A percentile compares a stretch with the other conserved stretches of the same genome.
These are phyloP conservation scores for Cheilosia variabilis DNA, from an alignment of 2,888 invertebrate genomes.

Conservation along the genomic window DNA sequence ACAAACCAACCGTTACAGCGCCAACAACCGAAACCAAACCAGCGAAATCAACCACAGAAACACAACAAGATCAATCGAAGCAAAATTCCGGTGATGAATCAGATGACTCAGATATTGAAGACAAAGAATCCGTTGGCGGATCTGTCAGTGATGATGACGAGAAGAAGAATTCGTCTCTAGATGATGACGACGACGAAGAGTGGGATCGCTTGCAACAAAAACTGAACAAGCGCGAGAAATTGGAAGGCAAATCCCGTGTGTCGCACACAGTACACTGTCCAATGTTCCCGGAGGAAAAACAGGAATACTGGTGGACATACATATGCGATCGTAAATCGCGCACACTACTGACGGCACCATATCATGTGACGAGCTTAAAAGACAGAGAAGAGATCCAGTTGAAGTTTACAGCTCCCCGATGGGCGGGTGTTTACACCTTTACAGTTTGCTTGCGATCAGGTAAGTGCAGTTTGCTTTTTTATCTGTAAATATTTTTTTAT, in stretches of 20 bases:
- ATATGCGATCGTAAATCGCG: constrained; percentile 97
- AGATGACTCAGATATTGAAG: constrained; percentile 85
- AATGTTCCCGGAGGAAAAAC: constrained; percentile 96
- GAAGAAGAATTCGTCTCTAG: constrained; percentile 85
- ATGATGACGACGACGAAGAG: constrained; percentile 92
- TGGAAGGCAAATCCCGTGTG: constrained; percentile 96
- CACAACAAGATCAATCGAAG: constrained; percentile 77
- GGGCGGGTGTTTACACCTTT: constrained; percentile 96
- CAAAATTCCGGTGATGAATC: constrained; percentile 83
- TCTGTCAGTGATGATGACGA: constrained; percentile 86
- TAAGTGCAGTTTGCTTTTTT: constrained; percentile 77
- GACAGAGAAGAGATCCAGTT: constrained; percentile 95
- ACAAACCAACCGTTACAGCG: constrained; percentile 81
- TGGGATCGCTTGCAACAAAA: constrained; percentile 96
- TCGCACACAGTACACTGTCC: constrained; percentile 99
- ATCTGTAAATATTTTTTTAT: not conserved
- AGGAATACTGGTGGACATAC: constrained; percentile 99
- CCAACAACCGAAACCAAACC: constrained; percentile 72
- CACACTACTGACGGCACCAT: constrained; percentile 95
- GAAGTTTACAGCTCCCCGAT: constrained; percentile 97
- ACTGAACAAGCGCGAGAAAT: constrained; percentile 92
- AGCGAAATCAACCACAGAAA: constrained; percentile 70
- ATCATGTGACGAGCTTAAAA: constrained; percentile 96
- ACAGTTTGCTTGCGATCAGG: constrained; percentile 95
- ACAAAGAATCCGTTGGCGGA: constrained; percentile 81